Evolutionary conservation across 2,888 invertebrate genomes (phyloP).

Genomic region (Drosophila monieri): DNA sequence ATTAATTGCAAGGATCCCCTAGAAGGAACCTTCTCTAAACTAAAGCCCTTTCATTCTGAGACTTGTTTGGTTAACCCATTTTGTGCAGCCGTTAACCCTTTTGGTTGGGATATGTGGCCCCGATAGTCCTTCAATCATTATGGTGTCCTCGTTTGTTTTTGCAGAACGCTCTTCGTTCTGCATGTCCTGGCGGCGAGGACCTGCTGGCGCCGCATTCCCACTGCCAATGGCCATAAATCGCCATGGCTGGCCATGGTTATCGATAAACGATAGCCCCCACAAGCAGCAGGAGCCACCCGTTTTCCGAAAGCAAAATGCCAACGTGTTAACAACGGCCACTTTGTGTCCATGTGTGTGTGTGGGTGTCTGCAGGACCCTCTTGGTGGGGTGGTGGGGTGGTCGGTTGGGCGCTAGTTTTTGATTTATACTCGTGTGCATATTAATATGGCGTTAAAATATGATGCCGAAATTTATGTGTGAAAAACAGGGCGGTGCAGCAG

Average conservation of each 20-base stretch:
- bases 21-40: too few species aligned
- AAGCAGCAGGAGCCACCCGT: conserved; percentile 15
- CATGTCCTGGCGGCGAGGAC: conserved; percentile 18
- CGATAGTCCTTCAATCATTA: conserved; percentile 33
- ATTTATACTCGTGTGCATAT: conserved; percentile 74
- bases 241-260: conserved; percentile 50
- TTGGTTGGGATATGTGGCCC: neutral
- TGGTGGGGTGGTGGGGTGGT: conserved; percentile 1
- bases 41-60: too few species aligned
- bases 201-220: conserved; percentile 48
- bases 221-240: conserved; percentile 58
- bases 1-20: too few species aligned
- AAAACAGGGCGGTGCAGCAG: conserved; percentile 50
- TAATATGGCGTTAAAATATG: conserved; percentile 79
- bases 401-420: conserved; percentile 43
- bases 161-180: neutral
- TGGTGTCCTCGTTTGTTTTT: neutral
- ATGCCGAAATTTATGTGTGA: conserved; percentile 76
- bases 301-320: conserved; percentile 64
- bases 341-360: conserved; percentile 43
- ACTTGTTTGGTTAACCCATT: too few species aligned
- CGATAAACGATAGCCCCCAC: conserved; percentile 53
- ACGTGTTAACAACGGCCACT: conserved; percentile 75
- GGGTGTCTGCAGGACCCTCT: conserved; percentile 20
- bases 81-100: neutral